Conservation (phyloP, 1,140 invertebrate genomes). For the Bombus sibiricus region DNA sequence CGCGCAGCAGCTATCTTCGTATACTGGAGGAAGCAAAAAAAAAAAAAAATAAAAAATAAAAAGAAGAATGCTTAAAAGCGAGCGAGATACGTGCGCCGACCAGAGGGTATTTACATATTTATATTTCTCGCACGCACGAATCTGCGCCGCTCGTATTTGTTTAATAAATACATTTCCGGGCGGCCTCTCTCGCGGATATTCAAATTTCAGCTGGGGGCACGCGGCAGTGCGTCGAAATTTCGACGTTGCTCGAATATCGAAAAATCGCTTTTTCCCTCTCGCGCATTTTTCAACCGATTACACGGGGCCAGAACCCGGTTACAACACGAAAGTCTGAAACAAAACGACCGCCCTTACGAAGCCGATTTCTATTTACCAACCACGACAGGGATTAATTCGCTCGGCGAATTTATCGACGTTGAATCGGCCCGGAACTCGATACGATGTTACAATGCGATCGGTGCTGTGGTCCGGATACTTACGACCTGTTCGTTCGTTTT, state of each 20-base stretch:
- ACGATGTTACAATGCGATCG: slow-evolving; percentile 45
- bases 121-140: slow-evolving; percentile 16
- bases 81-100: neutral
- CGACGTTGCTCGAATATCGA: slow-evolving; percentile 21
- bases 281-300: slow-evolving; percentile 33
- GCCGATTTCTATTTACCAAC: slow-evolving; percentile 44
- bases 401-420: slow-evolving; percentile 48
- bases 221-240: neutral
- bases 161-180: slow-evolving; percentile 35
- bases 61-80: neutral
- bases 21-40: neutral
- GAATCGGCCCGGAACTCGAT: neutral
- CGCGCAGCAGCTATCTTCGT: no score
- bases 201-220: neutral
- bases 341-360: slow-evolving; percentile 13
- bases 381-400: slow-evolving; percentile 51
- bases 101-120: slow-evolving; percentile 30
- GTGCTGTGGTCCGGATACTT: slow-evolving; percentile 17
- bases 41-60: neutral
- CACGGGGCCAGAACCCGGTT: neutral
- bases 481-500: neutral
- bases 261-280: slow-evolving; percentile 33
- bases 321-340: neutral
- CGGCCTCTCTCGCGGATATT: slow-evolving; percentile 20
- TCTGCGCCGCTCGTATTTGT: slow-evolving; percentile 25